phyloP scores from a whole-genome alignment of 2,113 vertebrate genomes.

The Corythornis vintsioides region DNA sequence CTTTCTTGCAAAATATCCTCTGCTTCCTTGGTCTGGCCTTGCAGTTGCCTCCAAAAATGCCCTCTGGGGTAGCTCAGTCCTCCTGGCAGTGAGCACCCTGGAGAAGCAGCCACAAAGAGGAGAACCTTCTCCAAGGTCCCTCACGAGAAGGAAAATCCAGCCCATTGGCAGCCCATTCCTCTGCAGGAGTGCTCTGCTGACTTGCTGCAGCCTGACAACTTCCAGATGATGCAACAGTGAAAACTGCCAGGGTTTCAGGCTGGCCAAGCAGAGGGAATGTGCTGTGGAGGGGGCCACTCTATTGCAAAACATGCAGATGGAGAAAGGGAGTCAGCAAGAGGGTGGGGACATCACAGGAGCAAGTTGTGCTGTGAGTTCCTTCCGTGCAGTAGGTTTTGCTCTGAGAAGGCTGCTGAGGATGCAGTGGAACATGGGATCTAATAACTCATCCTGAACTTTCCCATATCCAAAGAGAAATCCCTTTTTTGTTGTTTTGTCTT shows the following conservation, averaged over 20 bases:
- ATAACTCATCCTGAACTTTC: background rate
- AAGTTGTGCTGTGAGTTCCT: constrained; percentile 1
- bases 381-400: background rate
- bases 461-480: background rate
- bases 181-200: background rate
- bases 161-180: background rate
- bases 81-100: background rate
- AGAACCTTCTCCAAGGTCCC: background rate
- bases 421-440: background rate
- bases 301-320: constrained; percentile 42
- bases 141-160: background rate
- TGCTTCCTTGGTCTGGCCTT: constrained; percentile 6
- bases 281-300: background rate
- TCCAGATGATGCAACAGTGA: background rate
- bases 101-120: background rate
- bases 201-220: background rate
- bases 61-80: background rate
- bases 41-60: background rate
- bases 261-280: background rate
- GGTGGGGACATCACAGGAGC: background rate
- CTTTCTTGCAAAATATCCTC: constrained; percentile 11
- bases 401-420: background rate
- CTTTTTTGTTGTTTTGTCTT: background rate
- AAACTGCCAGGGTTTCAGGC: background rate
- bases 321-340: constrained; percentile 19